These are phyloP conservation scores for Mamestra configurata DNA, from an alignment of 1,140 invertebrate genomes.

Conservation along the genomic window DNA sequence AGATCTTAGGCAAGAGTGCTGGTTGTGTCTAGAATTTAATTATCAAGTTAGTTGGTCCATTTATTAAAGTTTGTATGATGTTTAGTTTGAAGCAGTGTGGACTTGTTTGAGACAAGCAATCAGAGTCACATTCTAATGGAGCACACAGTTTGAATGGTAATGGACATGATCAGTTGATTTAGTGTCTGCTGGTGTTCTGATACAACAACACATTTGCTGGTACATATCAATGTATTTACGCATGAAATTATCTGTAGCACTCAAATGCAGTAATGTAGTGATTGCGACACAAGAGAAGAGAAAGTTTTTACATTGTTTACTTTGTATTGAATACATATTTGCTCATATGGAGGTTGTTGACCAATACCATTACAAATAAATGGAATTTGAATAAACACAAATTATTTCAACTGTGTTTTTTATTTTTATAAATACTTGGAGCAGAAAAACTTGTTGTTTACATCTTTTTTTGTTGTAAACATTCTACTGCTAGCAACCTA, in stretches of 20 bases:
- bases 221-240: slow-evolving; percentile 7
- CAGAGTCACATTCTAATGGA: slow-evolving; percentile 39
- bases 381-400: not conserved
- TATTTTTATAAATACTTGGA: not conserved
- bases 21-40: slow-evolving; percentile 45
- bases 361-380: not conserved
- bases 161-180: slow-evolving; percentile 32
- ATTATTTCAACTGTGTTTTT: not conserved
- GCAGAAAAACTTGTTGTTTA: not conserved
- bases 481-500: too few species aligned
- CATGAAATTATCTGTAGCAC: slow-evolving; percentile 12
- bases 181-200: slow-evolving; percentile 15
- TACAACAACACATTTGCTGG: not conserved
- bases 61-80: slow-evolving; percentile 16
- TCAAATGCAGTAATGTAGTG: slow-evolving; percentile 2
- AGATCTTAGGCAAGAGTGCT: slow-evolving; percentile 43
- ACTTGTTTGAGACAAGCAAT: slow-evolving; percentile 53
- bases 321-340: slow-evolving; percentile 13
- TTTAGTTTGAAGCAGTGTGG: slow-evolving; percentile 62
- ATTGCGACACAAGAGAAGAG: slow-evolving; percentile 34
- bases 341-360: not conserved
- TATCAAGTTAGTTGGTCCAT: not conserved
- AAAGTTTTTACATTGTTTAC: slow-evolving; percentile 52
- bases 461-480: not conserved
- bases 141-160: slow-evolving; percentile 33